phyloP scores from a whole-genome alignment of 2,113 vertebrate species.

The Ptychochromis oligacanthus region DNA sequence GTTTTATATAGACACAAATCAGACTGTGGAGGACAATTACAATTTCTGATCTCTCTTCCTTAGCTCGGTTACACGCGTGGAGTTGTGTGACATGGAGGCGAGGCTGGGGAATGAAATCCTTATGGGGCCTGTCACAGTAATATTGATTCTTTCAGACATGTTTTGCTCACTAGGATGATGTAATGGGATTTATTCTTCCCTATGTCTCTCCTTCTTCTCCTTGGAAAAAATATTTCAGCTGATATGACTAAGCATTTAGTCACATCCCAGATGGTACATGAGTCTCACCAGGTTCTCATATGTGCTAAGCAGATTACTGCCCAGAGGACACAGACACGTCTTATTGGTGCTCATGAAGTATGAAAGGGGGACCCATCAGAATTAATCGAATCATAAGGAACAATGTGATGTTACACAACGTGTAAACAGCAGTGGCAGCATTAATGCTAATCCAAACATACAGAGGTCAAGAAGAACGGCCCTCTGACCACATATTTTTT shows the following conservation, averaged over 20 bases:
- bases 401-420: neutral
- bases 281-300: constrained; percentile 13
- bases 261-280: constrained; percentile 30
- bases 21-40: neutral
- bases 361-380: neutral
- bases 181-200: constrained; percentile 23
- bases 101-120: neutral
- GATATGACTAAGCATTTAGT: constrained; percentile 42
- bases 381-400: neutral
- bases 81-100: neutral
- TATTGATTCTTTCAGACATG: constrained; percentile 34
- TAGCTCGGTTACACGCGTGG: constrained; percentile 11
- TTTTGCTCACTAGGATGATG: constrained; percentile 19
- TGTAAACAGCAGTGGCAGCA: neutral
- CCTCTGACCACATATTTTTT: neutral
- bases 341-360: neutral
- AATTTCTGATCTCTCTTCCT: neutral
- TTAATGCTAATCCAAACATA: neutral
- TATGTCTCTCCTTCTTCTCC: neutral
- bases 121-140: constrained; percentile 15
- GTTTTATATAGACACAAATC: neutral
- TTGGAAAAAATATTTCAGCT: neutral
- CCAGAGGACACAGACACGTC: neutral
- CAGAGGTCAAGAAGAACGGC: neutral
- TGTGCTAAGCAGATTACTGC: neutral